Evolutionary conservation across 2,888 invertebrate species (phyloP).

Genomic region (Malachius bipustulatus): DNA sequence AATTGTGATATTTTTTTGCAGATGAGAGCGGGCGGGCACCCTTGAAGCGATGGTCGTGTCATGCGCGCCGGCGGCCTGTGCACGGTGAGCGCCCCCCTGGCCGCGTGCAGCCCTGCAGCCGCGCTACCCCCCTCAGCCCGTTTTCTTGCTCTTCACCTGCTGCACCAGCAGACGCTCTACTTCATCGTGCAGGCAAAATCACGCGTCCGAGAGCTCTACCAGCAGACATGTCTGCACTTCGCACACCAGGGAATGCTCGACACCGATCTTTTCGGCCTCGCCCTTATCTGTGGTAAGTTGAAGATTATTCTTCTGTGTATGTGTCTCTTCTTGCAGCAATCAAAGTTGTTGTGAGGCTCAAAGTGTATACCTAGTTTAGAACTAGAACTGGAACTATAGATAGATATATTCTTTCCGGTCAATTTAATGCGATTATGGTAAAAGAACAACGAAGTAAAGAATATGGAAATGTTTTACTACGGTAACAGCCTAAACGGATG

Average conservation of each 20-base stretch:
- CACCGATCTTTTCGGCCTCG: constrained; percentile 76
- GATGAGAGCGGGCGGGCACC: constrained; percentile 34
- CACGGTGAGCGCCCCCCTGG: constrained; percentile 71
- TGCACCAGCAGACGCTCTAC: constrained; percentile 46
- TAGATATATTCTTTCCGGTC: too few species aligned
- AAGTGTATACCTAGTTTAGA: too few species aligned
- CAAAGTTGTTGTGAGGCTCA: too few species aligned
- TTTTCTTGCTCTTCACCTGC: constrained; percentile 53
- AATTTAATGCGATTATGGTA: too few species aligned
- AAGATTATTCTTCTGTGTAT: too few species aligned
- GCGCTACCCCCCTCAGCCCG: constrained; percentile 50
- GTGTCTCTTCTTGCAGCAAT: too few species aligned
- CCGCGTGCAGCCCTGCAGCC: constrained; percentile 58
- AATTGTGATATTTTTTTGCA: too few species aligned
- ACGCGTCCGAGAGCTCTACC: constrained; percentile 70
- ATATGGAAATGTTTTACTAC: too few species aligned
- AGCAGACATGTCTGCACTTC: constrained; percentile 68
- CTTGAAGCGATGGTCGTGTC: constrained; percentile 39
- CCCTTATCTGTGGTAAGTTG: constrained; percentile 67
- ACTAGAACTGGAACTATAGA: too few species aligned
- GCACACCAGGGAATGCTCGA: constrained; percentile 74
- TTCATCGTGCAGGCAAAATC: constrained; percentile 64
- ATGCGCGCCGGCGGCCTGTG: constrained; percentile 58
- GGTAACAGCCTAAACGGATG: too few species aligned
- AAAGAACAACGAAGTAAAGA: too few species aligned